Evolutionary conservation across 2,113 vertebrate species (phyloP), one percentile per base, ranked within the genome.

Genomic region (Hyperopisus bebe): DNA sequence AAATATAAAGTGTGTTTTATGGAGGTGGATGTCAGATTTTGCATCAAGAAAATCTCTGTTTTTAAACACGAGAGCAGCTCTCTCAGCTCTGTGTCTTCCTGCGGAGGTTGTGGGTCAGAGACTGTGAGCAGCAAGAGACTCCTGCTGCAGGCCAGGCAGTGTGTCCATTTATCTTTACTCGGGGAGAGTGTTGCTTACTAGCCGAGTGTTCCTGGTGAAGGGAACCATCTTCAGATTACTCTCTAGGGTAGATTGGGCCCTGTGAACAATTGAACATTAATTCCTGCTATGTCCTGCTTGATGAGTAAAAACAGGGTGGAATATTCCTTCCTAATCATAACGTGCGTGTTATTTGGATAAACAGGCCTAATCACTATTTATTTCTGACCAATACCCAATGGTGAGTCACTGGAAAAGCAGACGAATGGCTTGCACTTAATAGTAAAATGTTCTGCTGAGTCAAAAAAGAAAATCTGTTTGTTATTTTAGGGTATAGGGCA

Each of bases 331-430:
- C 74, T 80, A 80, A 80, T 80, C 74, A 4, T 42, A 39, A 42
- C 6, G 35, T 80, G 35, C 35, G 5, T 17, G 13, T 70, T 70
- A 31, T 70, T 42, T 80, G 35, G 35, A 42, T 80, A 80, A 80
- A 42, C 17, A 35, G 74, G n/a, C 74, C 74, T 19, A 42, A 85
- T 85, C 44, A 85, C 42, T 27, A 83, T 83, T 85, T 46, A 85
- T 85, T 85, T 85, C 9, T 47, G 42, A 83, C 35, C 39, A 42
- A 85, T 85, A 85, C 82, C 44, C 82, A 85, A n/a, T 39, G 82
- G 82, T 27, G 82, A 85, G 46, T 85, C 46, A 48, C 46, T 44
- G 42, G 24, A 47, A 47, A 47, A 85, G 44, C 42, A 47, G 82
- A 85, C 48, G 82, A 48, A 46, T 48, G 24, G 82, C 42, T 85